A percentile compares a stretch with the other conserved stretches of the same genome.
Conservation (phyloP, 2,888 invertebrate species). For the Watsonalla binaria region DNA sequence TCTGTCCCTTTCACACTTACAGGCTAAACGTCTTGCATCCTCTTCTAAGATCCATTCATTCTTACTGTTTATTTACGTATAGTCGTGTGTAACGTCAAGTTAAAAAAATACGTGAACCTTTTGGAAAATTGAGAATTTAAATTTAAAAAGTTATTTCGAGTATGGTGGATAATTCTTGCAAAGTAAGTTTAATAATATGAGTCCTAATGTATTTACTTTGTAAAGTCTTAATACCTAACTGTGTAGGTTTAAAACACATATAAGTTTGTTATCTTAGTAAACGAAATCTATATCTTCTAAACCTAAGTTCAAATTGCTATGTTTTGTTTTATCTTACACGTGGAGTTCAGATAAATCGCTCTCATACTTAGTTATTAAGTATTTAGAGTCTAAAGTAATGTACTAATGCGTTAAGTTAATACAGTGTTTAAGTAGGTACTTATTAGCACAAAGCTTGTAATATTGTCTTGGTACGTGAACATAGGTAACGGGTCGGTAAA, state of each 20-base stretch:
- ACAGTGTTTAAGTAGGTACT: no score
- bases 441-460: no score
- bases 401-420: no score
- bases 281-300: background rate
- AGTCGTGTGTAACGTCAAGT: conserved; percentile 23
- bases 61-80: conserved; percentile 28
- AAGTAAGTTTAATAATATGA: conserved; percentile 2
- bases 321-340: background rate
- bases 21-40: conserved; percentile 20
- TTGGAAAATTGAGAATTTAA: conserved; percentile 17
- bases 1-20: conserved; percentile 34
- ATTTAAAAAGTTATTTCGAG: conserved; percentile 9
- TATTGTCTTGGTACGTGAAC: no score
- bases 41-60: conserved; percentile 36
- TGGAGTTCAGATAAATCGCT: background rate
- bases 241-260: no score
- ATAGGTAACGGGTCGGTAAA: no score
- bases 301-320: background rate
- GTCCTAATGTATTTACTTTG: background rate
- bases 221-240: background rate
- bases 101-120: conserved; percentile 18
- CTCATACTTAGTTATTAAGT: background rate
- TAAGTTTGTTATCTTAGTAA: background rate
- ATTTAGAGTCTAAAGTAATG: no score
- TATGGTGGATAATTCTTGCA: background rate